A percentile compares a stretch with the other conserved stretches of the same genome.
Evolutionary conservation across 1,140 invertebrate species (phyloP).

Genomic region (Orussus abietinus): DNA sequence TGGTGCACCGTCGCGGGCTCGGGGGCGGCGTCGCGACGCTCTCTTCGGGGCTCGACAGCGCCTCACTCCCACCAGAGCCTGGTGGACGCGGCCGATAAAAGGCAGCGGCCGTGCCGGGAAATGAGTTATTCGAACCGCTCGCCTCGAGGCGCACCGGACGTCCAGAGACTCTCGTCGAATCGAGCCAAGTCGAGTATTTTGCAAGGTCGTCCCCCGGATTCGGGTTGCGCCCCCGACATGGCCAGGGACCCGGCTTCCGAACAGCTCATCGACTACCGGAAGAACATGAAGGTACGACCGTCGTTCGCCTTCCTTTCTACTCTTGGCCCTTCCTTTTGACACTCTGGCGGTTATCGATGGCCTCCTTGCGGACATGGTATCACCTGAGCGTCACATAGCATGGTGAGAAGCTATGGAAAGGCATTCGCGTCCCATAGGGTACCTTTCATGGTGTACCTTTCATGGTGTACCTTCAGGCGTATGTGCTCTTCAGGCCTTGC

Average conservation of each 20-base stretch:
- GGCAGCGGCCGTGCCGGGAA: conserved; percentile 5
- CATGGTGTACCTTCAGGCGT: too few species aligned
- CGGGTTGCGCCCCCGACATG: too few species aligned
- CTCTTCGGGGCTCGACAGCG: not conserved
- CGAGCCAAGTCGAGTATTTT: not conserved
- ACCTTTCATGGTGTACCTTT: too few species aligned
- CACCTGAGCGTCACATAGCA: too few species aligned
- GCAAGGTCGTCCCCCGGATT: too few species aligned
- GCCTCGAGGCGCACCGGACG: not conserved
- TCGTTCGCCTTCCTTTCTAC: too few species aligned
- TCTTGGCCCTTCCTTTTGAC: too few species aligned
- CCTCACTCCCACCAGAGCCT: conserved; percentile 9
- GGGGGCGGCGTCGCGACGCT: conserved; percentile 1
- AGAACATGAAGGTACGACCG: conserved; percentile 57
- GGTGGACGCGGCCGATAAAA: conserved; percentile 24
- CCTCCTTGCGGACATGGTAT: too few species aligned
- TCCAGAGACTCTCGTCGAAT: not conserved
- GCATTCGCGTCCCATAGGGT: too few species aligned
- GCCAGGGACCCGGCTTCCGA: conserved; percentile 63
- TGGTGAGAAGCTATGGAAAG: too few species aligned
- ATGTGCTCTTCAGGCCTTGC: too few species aligned
- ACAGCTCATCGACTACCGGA: conserved; percentile 66
- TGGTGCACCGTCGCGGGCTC: not conserved
- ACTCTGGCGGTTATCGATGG: too few species aligned
- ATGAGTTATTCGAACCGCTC: not conserved